These are phyloP conservation scores for Rhinopomastus cyanomelas DNA, from an alignment of 2,113 vertebrate genomes.

Conservation along the genomic window DNA sequence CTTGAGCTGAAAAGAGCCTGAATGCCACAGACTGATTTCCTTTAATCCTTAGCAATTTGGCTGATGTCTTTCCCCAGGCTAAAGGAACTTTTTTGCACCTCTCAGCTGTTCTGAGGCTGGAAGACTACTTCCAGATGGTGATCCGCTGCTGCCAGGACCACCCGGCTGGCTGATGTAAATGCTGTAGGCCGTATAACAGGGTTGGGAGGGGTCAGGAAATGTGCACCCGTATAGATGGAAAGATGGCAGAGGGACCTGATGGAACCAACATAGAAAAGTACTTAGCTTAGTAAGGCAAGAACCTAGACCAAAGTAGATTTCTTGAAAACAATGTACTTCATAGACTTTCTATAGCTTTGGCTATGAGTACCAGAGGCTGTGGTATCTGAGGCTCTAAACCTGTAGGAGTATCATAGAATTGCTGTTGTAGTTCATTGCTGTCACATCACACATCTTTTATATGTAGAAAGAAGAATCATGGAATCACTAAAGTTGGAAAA, in stretches of 20 bases:
- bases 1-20: constrained; percentile 11
- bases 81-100: not conserved
- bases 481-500: too few relatives aligned
- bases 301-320: not conserved
- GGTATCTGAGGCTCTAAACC: not conserved
- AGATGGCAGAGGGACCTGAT: not conserved
- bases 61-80: not conserved
- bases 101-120: not conserved
- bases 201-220: not conserved
- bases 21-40: not conserved
- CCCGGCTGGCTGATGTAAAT: not conserved
- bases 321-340: not conserved
- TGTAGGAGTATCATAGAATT: not conserved
- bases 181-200: not conserved
- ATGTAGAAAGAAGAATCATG: not conserved
- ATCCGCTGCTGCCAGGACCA: constrained; percentile 15
- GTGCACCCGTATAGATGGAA: not conserved
- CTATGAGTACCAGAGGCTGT: not conserved
- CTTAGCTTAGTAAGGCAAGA: not conserved
- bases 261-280: not conserved
- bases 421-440: not conserved
- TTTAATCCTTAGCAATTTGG: not conserved
- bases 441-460: not conserved
- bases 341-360: not conserved
- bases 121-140: constrained; percentile 29